Evolutionary conservation across 2,113 vertebrate genomes (phyloP), one percentile per base, ranked within the genome.

Genomic region (Hippocampus zosterae): DNA sequence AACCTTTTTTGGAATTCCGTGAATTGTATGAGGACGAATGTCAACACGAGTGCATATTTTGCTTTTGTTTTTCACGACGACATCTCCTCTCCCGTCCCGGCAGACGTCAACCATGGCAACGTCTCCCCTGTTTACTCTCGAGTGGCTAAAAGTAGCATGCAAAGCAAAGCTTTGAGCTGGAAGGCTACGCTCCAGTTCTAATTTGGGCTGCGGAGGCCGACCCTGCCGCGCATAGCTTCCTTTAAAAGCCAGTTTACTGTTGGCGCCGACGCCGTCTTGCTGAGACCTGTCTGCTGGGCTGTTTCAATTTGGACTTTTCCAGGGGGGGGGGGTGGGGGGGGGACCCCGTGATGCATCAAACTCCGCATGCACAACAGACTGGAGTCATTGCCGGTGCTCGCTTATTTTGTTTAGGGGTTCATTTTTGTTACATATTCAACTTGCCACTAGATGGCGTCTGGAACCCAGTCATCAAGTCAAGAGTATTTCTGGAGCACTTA

Each of bases 361-460:
- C 11, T 41, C 37, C 16, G 37, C 37, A 42, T 42, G n/a, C 19
- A 23, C 21, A 64, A 23, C 12, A 11, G 18, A 19, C 11, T 40
- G 60, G 19, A 40, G 94, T 96, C 91, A 94, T 95, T 95, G 93
- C 93, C 77, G 84, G 53, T 90, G 92, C 48, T 2, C 18, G 2
- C 19, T 2, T 53, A n/a, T 53, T 73, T 65, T 73, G 29, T 33
- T 4, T 33, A 0, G 29, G 29, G 29, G 29, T 33, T 33, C 5
- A 33, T 63, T 4, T 56, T 27, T 82, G 81, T 37, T 70, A 71
- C 8, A 4, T 40, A 12, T 23, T 15, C 3, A 3, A 7, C 12
- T 53, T 0, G 44, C 91, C 93, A 87, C 89, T 78, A 89, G 93
- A 87, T 90, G 90, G 91, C 89, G 82, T 80, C 67, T 69, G 48